Base-by-base conservation (phyloP, 2,888 invertebrate genomes). In the Chirona hameri region DNA sequence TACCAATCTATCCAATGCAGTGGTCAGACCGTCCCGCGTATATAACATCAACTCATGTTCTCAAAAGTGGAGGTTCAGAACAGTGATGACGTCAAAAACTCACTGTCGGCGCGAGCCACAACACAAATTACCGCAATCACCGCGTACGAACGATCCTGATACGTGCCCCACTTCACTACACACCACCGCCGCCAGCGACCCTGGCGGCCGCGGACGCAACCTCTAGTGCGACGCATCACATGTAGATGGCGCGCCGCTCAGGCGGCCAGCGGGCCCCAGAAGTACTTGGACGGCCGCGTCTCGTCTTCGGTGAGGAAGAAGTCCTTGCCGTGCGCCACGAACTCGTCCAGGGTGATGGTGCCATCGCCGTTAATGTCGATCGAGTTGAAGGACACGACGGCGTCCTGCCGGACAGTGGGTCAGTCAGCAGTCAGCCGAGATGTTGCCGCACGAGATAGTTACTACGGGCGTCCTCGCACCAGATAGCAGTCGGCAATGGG, bases 311-410 rank as follows among this genome's bases (percentile, higher is more conserved):
- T 92, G 82, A 93, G 89, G 88, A 95, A 94, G 88, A 92, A 95
- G 85, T 95, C 94, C 84, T 93, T 92, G 48, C 95, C 95, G 83
- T 94, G 90, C 86, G 92, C 92, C 46, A 95, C 92, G 87, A 95
- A 95, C 88, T 95, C 95, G 87, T 94, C 92, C 83, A 92, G 87
- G 31, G 93, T 93, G 83, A 95, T 87, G 88, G 92, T 92, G 79
- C 95, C 95, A 87, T 95, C 94, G 87, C 91, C 91, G 87, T 95
- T 94, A 83, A 90, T 91, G 87, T 95, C 95, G 85, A 95, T 94
- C 86, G 92, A 91, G 83, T 92, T 91, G 88, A 95, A 95, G 10
- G 94, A 92, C 82, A 94, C 91, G 83, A 92, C 92, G 14, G 95
- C 95, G 86, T 93, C 87, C 90, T 90, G 86, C 14, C 86, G 85